These are phyloP conservation scores for pig (Sus scrofa) DNA, from an alignment of 2,113 vertebrate genomes.

Conservation along the genomic window DNA sequence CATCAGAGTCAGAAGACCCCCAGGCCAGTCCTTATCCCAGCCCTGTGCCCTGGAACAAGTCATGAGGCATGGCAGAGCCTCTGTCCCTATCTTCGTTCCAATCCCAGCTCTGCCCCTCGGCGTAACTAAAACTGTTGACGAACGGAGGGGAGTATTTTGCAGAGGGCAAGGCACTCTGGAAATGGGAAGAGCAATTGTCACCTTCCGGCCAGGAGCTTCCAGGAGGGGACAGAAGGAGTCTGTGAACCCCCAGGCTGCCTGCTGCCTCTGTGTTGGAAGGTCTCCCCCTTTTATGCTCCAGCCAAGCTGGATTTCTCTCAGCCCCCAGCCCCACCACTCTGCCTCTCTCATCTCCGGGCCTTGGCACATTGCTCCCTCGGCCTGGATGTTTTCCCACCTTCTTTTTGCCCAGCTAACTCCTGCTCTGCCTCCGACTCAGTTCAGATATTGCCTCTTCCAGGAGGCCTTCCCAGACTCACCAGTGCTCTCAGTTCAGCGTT, in stretches of 20 bases:
- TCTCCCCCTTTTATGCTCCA: too few relatives aligned
- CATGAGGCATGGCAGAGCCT: background rate
- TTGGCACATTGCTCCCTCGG: background rate
- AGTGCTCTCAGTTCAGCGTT: background rate
- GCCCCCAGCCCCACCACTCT: fast-evolving
- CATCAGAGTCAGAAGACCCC: fast-evolving
- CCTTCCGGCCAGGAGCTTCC: background rate
- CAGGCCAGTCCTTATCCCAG: background rate
- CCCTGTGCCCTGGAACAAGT: background rate
- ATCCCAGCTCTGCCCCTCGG: background rate
- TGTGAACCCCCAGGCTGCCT: too few relatives aligned
- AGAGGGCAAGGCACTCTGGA: background rate
- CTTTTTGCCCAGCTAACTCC: background rate
- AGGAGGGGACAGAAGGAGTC: background rate
- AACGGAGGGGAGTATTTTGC: background rate
- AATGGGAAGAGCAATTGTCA: background rate
- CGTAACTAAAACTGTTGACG: background rate
- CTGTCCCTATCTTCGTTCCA: background rate
- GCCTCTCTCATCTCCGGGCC: background rate
- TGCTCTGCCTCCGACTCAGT: background rate
- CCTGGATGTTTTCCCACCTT: background rate
- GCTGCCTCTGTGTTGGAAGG: fast-evolving
- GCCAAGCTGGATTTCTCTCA: background rate
- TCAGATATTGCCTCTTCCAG: constrained; percentile 1
- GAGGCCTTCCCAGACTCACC: background rate